These are phyloP conservation scores for Fopius arisanus DNA, from an alignment of 1,140 invertebrate species.

Conservation along the genomic window DNA sequence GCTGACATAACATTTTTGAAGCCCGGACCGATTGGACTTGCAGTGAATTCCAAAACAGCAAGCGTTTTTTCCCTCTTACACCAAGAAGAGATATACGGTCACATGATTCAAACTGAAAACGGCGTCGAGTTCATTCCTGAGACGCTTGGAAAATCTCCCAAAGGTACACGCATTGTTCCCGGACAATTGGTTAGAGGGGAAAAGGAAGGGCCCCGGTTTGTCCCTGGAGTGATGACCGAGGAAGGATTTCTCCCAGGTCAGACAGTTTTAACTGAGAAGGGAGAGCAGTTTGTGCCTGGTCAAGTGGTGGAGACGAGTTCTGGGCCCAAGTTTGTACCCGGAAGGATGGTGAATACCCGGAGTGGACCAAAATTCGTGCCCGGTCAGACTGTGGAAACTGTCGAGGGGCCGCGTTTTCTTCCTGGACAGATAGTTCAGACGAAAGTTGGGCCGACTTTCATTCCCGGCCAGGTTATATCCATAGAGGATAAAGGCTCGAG, in stretches of 20 bases:
- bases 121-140: constrained; percentile 77
- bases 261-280: constrained; percentile 73
- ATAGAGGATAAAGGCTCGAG: constrained; percentile 75
- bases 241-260: constrained; percentile 77
- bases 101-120: constrained; percentile 73
- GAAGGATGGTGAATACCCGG: constrained; percentile 75
- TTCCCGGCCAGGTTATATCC: constrained; percentile 77
- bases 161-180: constrained; percentile 71
- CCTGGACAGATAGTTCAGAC: constrained; percentile 78
- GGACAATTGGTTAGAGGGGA: constrained; percentile 72
- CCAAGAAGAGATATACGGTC: constrained; percentile 71
- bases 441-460: constrained; percentile 75
- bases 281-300: constrained; percentile 74
- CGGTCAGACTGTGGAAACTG: constrained; percentile 74
- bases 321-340: constrained; percentile 74
- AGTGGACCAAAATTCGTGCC: constrained; percentile 75
- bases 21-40: constrained; percentile 64
- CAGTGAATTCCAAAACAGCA: constrained; percentile 69
- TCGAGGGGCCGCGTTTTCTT: constrained; percentile 74
- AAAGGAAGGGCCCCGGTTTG: constrained; percentile 71
- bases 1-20: constrained; percentile 68
- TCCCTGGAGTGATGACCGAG: constrained; percentile 75
- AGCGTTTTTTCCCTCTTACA: constrained; percentile 57
- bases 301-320: constrained; percentile 67
- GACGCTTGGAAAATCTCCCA: constrained; percentile 55